Conservation (phyloP, 2,888 invertebrate genomes). For the Taphrorychus bicolor region DNA sequence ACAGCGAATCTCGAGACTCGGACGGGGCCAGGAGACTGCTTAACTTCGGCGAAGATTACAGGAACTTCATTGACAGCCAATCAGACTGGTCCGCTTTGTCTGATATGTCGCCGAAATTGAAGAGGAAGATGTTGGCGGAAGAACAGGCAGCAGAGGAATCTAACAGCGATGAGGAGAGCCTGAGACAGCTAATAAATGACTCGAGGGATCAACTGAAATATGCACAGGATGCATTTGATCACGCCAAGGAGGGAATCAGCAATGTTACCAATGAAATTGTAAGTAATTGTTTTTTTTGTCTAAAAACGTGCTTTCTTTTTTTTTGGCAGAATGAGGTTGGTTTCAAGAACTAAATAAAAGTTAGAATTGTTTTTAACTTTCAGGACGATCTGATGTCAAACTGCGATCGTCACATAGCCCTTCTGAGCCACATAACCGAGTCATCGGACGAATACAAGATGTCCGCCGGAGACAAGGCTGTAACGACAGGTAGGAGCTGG, state of each 20-base stretch:
- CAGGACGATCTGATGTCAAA: constrained; percentile 86
- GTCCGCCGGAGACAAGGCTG: constrained; percentile 52
- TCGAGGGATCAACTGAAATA: constrained; percentile 55
- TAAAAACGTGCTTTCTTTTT: no score
- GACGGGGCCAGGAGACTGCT: constrained; percentile 82
- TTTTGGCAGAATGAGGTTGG: no score
- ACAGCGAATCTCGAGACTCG: constrained; percentile 86
- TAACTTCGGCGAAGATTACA: constrained; percentile 91
- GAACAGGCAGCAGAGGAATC: constrained; percentile 50
- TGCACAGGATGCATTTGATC: constrained; percentile 55
- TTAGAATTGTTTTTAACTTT: constrained; percentile 47
- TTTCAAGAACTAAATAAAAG: background rate
- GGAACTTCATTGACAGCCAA: constrained; percentile 87
- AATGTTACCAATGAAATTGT: constrained; percentile 56
- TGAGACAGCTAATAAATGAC: constrained; percentile 55
- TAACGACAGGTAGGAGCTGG: constrained; percentile 58
- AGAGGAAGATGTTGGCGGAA: constrained; percentile 46
- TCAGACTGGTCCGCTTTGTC: constrained; percentile 82
- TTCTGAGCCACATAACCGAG: constrained; percentile 65
- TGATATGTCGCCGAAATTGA: constrained; percentile 60
- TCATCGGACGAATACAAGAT: constrained; percentile 56
- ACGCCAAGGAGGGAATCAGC: constrained; percentile 53
- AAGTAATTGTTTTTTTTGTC: no score
- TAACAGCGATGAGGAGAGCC: constrained; percentile 56
- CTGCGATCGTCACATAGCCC: constrained; percentile 86